Conservation (phyloP, 1,140 invertebrate genomes). For the Agraylea sexmaculata region DNA sequence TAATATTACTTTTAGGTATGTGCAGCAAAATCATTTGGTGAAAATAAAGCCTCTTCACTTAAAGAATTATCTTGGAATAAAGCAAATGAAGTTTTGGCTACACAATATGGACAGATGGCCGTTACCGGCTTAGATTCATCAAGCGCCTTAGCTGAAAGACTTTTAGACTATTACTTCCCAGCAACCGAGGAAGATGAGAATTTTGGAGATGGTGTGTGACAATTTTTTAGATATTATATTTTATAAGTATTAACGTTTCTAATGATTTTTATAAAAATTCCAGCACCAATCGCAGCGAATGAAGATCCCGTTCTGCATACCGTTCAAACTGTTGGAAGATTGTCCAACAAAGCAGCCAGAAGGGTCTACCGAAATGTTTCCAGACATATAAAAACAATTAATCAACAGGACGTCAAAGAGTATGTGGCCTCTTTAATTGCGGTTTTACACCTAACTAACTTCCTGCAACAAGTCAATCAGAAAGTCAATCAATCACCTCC, state of each 20-base stretch:
- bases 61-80: slow-evolving; percentile 57
- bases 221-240: slow-evolving; percentile 4
- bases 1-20: slow-evolving; percentile 29
- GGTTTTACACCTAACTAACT: slow-evolving; percentile 47
- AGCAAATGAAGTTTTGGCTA: slow-evolving; percentile 53
- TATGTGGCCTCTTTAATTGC: slow-evolving; percentile 49
- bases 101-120: slow-evolving; percentile 50
- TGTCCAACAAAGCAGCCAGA: slow-evolving; percentile 55
- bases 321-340: slow-evolving; percentile 53
- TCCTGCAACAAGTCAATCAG: slow-evolving; percentile 36
- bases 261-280: slow-evolving; percentile 14
- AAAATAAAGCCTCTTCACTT: slow-evolving; percentile 46
- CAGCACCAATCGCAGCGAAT: slow-evolving; percentile 44
- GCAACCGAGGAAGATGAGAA: slow-evolving; percentile 40
- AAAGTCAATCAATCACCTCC: slow-evolving; percentile 20
- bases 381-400: slow-evolving; percentile 44
- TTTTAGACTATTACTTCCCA: slow-evolving; percentile 55
- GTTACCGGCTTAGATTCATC: slow-evolving; percentile 49
- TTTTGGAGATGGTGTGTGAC: slow-evolving; percentile 23
- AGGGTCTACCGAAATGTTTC: slow-evolving; percentile 53
- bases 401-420: slow-evolving; percentile 44
- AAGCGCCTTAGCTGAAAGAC: slow-evolving; percentile 45
- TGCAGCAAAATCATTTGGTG: slow-evolving; percentile 43
- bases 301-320: slow-evolving; percentile 55
- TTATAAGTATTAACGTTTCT: slow-evolving; percentile 2